Evolutionary conservation across 2,113 vertebrate species (phyloP).

Genomic region (Leptosomus discolor): DNA sequence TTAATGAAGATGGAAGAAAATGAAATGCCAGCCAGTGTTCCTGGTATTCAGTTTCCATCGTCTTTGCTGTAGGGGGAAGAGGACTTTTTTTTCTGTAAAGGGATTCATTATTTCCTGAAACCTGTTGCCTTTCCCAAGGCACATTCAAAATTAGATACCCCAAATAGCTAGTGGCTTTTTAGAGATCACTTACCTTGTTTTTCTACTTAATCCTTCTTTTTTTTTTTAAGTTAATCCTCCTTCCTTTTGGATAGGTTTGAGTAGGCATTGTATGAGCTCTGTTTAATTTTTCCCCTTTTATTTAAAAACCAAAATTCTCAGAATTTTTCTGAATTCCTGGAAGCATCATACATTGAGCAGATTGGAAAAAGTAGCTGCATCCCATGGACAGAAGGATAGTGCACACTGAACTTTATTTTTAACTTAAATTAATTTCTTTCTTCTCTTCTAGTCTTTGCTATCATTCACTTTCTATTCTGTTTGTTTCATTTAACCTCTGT

Average conservation of each 20-base stretch:
- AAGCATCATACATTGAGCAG: background rate
- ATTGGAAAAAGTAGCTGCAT: background rate
- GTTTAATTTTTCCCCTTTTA: background rate
- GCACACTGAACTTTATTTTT: background rate
- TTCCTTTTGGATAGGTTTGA: background rate
- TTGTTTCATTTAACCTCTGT: background rate
- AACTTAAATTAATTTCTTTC: background rate
- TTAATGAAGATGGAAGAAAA: background rate
- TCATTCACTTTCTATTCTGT: background rate
- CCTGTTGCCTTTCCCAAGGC: background rate
- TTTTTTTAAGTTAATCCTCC: background rate
- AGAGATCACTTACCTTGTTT: background rate
- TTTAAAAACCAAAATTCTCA: background rate
- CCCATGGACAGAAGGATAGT: background rate
- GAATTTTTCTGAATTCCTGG: background rate
- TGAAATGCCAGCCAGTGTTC: background rate
- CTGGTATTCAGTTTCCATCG: background rate
- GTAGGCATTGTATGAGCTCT: background rate
- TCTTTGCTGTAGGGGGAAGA: background rate
- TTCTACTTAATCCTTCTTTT: background rate
- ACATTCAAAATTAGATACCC: background rate
- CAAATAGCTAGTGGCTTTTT: background rate
- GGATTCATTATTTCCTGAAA: constrained; percentile 3
- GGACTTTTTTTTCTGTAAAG: background rate
- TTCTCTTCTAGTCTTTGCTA: background rate